These are phyloP conservation scores for Gambusia affinis DNA, from an alignment of 2,113 vertebrate species.

Conservation along the genomic window DNA sequence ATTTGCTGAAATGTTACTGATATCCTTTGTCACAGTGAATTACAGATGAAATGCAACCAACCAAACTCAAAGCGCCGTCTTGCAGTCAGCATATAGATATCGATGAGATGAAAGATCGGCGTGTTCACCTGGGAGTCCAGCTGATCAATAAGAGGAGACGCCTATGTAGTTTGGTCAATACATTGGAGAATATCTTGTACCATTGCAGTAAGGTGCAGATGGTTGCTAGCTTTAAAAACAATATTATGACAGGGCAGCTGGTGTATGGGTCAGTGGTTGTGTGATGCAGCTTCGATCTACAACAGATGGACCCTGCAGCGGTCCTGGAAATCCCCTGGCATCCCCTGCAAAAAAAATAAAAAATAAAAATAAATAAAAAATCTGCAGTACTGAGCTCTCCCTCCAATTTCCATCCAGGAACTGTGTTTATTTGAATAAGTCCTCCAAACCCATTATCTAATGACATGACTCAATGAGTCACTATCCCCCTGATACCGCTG, in stretches of 20 bases:
- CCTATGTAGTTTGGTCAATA: conserved; percentile 29
- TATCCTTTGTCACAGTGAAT: conserved; percentile 17
- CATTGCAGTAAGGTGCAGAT: conserved; percentile 52
- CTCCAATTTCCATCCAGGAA: conserved; percentile 63
- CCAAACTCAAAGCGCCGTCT: conserved; percentile 11
- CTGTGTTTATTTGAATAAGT: conserved; percentile 71
- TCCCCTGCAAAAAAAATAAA: conserved; percentile 55
- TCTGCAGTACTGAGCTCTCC: conserved; percentile 33
- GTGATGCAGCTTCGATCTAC: conserved; percentile 61
- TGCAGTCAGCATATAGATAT: conserved; percentile 27
- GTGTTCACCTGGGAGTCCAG: conserved; percentile 11
- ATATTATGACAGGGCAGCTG: conserved; percentile 70
- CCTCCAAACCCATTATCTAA: conserved; percentile 71
- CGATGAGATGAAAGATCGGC: conserved; percentile 21
- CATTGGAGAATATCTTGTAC: conserved; percentile 36
- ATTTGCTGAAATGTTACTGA: conserved; percentile 16
- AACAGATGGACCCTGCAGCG: conserved; percentile 73
- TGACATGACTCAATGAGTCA: conserved; percentile 73
- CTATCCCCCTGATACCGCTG: conserved; percentile 54
- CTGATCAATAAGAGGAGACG: conserved; percentile 58
- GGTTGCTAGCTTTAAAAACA: conserved; percentile 69
- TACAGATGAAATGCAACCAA: conserved; percentile 20
- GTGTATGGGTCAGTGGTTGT: conserved; percentile 67
- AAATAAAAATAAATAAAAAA: background rate
- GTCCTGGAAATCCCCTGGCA: conserved; percentile 68